Evolutionary conservation across 1,140 invertebrate species (phyloP), one percentile per base, ranked within the genome.

Genomic region (Drosophila yakuba): DNA sequence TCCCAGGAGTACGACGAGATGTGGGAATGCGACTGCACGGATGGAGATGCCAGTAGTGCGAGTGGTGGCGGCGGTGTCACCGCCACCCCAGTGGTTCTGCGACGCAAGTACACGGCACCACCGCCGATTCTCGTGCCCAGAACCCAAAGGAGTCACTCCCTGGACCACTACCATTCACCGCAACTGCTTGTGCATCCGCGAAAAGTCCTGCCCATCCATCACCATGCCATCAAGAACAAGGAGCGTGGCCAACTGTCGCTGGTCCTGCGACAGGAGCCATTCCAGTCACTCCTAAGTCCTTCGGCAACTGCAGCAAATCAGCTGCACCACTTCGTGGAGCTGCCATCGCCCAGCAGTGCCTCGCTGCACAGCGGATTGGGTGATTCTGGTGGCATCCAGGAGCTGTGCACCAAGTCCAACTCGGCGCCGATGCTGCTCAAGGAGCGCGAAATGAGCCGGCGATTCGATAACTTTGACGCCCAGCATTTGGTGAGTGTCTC

Each of bases 341-440:
- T 92, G 56, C 91, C 91, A 6, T 92, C 90, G 32, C 92, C 90
- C 17, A 92, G 92, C 64, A 91, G 89, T 54, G 92, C 88, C 5
- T 91, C 92, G 3, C 55, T 93, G 64, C 82, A 93, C 69, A 92
- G 91, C 67, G 86, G 80, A 32, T 17, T 76, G 35, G 75, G 74
- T 50, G 82, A 91, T 25, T 71, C 91, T 0, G 89, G 84, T 51
- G 88, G 79, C 77, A 84, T 92, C 7, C 90, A 91, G 68, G 90
- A 92, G 47, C 76, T 92, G 25, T 91, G 90, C 25, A 92, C 91
- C 55, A 92, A 92, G 48, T 92, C 91, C 17, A 92, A 92, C 66
- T 92, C 91, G 44, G 91, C 91, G 11, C 91, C 91, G 45, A 64
- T 92, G 58, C 75, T 92, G 66, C 72, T 92, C 47, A 92, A 92